These are phyloP conservation scores for Campopleginae sp. DNA, from an alignment of 2,888 invertebrate species.

Conservation along the genomic window DNA sequence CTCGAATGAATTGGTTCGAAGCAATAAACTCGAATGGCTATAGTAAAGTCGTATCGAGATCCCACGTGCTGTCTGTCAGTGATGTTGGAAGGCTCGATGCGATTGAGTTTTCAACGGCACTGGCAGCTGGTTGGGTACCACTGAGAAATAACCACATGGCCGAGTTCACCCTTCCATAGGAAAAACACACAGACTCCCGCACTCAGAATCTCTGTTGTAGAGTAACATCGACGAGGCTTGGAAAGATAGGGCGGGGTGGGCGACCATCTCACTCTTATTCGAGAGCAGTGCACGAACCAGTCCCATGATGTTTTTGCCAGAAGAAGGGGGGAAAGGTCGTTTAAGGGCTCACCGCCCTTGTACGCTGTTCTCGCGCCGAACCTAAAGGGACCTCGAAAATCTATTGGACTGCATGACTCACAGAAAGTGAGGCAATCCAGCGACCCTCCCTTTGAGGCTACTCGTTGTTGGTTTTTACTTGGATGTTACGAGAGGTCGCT, in stretches of 20 bases:
- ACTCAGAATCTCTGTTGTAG: constrained; percentile 1
- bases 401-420: constrained; percentile 52
- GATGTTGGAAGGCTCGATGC: background rate
- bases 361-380: constrained; percentile 15
- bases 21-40: background rate
- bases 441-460: constrained; percentile 1
- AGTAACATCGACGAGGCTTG: constrained; percentile 7
- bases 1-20: background rate
- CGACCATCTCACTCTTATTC: constrained; percentile 34
- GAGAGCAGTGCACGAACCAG: constrained; percentile 31
- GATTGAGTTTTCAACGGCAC: constrained; percentile 29
- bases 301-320: background rate
- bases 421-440: constrained; percentile 56
- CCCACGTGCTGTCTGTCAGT: background rate
- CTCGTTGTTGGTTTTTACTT: constrained; percentile 8
- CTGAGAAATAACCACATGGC: constrained; percentile 55
- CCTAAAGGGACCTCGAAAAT: constrained; percentile 53
- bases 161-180: constrained; percentile 56
- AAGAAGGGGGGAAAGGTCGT: constrained; percentile 46
- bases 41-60: background rate
- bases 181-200: constrained; percentile 17
- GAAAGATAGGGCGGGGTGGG: constrained; percentile 46
- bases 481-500: background rate
- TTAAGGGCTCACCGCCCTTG: constrained; percentile 57
- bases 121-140: constrained; percentile 55